phyloP scores from a whole-genome alignment of 2,888 invertebrate species.

The Eupithecia inturbata region DNA sequence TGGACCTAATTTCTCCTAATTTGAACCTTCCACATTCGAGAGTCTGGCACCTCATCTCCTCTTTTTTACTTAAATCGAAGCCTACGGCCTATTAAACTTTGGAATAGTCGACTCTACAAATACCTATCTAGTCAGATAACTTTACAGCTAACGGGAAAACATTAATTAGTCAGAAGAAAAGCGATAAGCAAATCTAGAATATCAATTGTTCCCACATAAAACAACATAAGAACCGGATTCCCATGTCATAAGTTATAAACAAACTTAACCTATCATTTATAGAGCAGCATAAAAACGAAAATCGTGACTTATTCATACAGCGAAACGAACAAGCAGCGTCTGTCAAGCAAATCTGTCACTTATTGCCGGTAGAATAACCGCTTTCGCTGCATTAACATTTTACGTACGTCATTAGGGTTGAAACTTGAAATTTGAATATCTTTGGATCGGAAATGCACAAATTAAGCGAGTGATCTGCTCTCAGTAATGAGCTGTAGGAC shows the following conservation, averaged over 20 bases:
- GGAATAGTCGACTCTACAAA: neutral
- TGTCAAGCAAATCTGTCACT: constrained; percentile 84
- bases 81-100: neutral
- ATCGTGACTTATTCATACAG: constrained; percentile 81
- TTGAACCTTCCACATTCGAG: no score
- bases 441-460: constrained; percentile 83
- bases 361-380: constrained; percentile 73
- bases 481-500: constrained; percentile 80
- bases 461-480: constrained; percentile 83
- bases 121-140: neutral
- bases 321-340: constrained; percentile 74
- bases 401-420: constrained; percentile 81
- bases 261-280: constrained; percentile 43
- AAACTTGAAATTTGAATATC: constrained; percentile 84
- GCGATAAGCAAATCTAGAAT: constrained; percentile 17
- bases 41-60: no score
- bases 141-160: neutral
- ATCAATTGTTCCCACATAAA: constrained; percentile 38
- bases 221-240: constrained; percentile 34
- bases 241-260: constrained; percentile 43
- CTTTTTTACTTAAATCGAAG: no score
- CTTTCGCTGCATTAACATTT: constrained; percentile 82
- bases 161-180: constrained; percentile 12
- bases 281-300: constrained; percentile 60
- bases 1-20: no score